These are phyloP conservation scores for Drosophila peninsularis DNA, from an alignment of 2,888 invertebrate genomes.

Conservation along the genomic window DNA sequence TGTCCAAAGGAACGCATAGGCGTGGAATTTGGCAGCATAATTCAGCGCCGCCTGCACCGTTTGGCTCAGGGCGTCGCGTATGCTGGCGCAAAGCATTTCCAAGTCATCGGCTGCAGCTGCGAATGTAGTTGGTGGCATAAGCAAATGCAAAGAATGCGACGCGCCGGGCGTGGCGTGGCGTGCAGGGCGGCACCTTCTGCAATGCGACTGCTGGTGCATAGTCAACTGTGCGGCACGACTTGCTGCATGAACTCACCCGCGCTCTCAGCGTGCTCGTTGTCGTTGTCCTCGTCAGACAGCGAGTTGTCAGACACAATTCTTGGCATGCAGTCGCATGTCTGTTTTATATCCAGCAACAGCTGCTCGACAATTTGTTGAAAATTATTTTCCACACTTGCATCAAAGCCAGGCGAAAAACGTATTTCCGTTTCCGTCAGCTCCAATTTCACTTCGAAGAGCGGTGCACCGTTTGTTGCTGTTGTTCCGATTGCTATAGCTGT, in stretches of 20 bases:
- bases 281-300: conserved; percentile 77
- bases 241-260: conserved; percentile 28
- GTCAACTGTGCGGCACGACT: conserved; percentile 30
- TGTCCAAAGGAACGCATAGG: conserved; percentile 80
- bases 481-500: conserved; percentile 24
- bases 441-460: conserved; percentile 92
- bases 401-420: conserved; percentile 90
- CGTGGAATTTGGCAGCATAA: conserved; percentile 80
- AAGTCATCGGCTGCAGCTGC: conserved; percentile 52
- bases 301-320: conserved; percentile 86
- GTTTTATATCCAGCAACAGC: conserved; percentile 91
- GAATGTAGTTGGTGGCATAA: conserved; percentile 11
- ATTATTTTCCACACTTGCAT: conserved; percentile 88
- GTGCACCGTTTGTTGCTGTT: conserved; percentile 79
- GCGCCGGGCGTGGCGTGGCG: not conserved
- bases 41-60: conserved; percentile 72
- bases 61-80: conserved; percentile 65
- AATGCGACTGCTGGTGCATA: conserved; percentile 13
- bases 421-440: conserved; percentile 90
- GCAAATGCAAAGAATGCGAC: conserved; percentile 40
- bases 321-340: conserved; percentile 90
- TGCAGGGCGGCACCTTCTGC: conserved; percentile 36
- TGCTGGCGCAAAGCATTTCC: conserved; percentile 65
- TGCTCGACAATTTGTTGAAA: conserved; percentile 89
- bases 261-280: conserved; percentile 25